These are phyloP conservation scores for Amphiura filiformis DNA, from an alignment of 35 echinoderm and acorn worm species.

Conservation along the genomic window DNA sequence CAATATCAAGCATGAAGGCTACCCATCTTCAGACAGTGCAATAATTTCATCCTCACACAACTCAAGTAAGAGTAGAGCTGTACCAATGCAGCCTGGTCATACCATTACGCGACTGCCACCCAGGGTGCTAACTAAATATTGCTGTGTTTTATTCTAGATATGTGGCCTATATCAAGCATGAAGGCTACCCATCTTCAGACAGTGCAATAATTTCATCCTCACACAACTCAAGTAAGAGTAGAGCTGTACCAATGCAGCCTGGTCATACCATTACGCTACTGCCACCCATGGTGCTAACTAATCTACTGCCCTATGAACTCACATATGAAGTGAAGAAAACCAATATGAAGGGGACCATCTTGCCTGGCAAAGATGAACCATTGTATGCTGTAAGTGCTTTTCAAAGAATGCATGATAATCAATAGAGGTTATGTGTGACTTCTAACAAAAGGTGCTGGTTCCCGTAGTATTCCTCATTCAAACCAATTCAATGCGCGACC, in stretches of 20 bases:
- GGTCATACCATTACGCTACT: slow-evolving; percentile 87
- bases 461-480: too few relatives aligned
- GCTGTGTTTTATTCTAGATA: too few relatives aligned
- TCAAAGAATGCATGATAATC: neutral
- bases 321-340: slow-evolving; percentile 58
- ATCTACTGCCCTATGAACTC: slow-evolving; percentile 85
- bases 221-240: slow-evolving; percentile 39
- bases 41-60: slow-evolving; percentile 42
- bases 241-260: slow-evolving; percentile 20
- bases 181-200: slow-evolving; percentile 44
- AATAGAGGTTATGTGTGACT: too few relatives aligned
- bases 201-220: slow-evolving; percentile 43
- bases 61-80: slow-evolving; percentile 22
- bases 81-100: slow-evolving; percentile 58
- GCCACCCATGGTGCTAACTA: slow-evolving; percentile 87
- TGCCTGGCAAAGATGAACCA: slow-evolving; percentile 88
- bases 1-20: slow-evolving; percentile 68
- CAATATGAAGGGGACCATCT: slow-evolving; percentile 53
- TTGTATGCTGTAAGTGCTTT: slow-evolving; percentile 78
- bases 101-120: slow-evolving; percentile 86
- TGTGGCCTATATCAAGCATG: slow-evolving; percentile 68
- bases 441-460: too few relatives aligned
- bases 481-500: too few relatives aligned
- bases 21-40: slow-evolving; percentile 35
- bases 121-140: slow-evolving; percentile 76